phyloP scores from a whole-genome alignment of 2,797 vertebrate genomes.

The Synaphobranchus kaupii region DNA sequence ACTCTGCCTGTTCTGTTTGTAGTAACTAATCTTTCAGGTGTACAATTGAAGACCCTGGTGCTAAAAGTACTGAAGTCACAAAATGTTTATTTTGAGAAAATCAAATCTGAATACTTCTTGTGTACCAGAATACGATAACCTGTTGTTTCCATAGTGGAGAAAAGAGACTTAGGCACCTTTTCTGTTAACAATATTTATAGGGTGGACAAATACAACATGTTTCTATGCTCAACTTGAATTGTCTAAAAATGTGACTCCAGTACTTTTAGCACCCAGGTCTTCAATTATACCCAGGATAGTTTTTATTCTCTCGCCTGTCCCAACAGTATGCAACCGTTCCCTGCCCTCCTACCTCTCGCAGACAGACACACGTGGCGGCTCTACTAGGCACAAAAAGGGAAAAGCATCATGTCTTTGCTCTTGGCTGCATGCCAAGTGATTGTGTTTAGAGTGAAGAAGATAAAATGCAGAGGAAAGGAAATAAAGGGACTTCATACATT shows the following conservation, averaged over 20 bases:
- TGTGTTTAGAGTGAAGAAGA: conserved; percentile 21
- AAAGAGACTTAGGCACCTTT: too few species aligned
- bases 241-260: too few species aligned
- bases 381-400: background rate
- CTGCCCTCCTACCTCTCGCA: background rate
- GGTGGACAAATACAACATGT: too few species aligned
- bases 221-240: too few species aligned
- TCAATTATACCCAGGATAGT: background rate
- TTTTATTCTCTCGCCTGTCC: background rate
- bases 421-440: background rate
- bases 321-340: background rate
- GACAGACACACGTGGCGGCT: background rate
- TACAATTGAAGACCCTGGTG: too few species aligned
- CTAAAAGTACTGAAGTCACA: too few species aligned
- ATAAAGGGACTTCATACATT: conserved; percentile 78
- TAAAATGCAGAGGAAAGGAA: conserved; percentile 56
- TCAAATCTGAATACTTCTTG: too few species aligned
- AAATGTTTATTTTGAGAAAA: too few species aligned
- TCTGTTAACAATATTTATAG: too few species aligned
- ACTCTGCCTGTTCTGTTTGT: background rate
- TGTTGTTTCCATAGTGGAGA: too few species aligned
- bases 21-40: background rate
- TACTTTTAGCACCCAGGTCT: too few species aligned
- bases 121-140: too few species aligned
- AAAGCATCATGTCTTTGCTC: background rate